Evolutionary conservation across 2,113 vertebrate genomes (phyloP), one percentile per base, ranked within the genome.

Genomic region (Arenaria interpres): DNA sequence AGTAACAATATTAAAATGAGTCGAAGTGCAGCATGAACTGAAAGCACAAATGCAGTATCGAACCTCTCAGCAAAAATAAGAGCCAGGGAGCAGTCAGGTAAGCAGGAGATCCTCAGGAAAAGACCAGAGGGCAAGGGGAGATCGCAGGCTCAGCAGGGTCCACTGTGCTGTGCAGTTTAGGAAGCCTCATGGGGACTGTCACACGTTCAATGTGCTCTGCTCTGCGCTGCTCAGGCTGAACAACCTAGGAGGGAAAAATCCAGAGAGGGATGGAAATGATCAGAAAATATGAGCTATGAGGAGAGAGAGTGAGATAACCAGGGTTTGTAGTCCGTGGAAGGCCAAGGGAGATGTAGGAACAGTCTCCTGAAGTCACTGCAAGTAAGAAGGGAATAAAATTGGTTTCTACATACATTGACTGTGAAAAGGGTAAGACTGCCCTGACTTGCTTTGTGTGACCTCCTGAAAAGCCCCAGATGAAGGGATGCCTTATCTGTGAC

Each of bases 1-100:
- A 96, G 94, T 94, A 95, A 96, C 89, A 97, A 95, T 96, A 96
- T 79, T 89, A 95, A 95, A 92, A 85, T 85, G 91, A 96, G 91
- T 92, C 95, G 84, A 94, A 85, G 68, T 8, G 21, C 60, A 51
- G 94, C 90, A 75, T 22, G 73, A 94, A 69, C 85, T 89, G 73
- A 79, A 92, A 74, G 62, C 60, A 89, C 46, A 72, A 82, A 68
- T 6, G 71, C 69, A 76, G 85, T 41, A 85, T 32, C 9, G 72
- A 94, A 51, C 8, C 85, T 72, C 78, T 62, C 71, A 24, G 90
- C 25, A 73, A 69, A 92, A 67, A 50, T 12, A 82, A n/a, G 51
- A 68, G 64, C 46, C 4, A 33, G 51, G 67, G 32, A 85, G 25
- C 43, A 74, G 35, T 4, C 74, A n/a, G 66, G 37, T 9, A 62